phyloP scores from a whole-genome alignment of 2,113 vertebrate species.

The Holacanthus passer region DNA sequence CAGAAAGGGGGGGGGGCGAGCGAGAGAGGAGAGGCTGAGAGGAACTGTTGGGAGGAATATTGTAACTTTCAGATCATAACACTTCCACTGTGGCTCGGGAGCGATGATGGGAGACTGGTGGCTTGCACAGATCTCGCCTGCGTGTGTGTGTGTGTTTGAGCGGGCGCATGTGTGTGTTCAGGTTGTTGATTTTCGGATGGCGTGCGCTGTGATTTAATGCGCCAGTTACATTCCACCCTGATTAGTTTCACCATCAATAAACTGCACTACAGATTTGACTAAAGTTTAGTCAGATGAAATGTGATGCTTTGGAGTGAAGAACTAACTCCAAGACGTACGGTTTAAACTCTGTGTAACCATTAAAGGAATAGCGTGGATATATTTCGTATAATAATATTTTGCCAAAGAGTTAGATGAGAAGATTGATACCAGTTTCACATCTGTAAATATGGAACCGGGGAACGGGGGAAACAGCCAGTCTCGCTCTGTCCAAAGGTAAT shows the following conservation, averaged over 20 bases:
- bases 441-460: not conserved
- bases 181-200: conserved; percentile 37
- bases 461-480: not conserved
- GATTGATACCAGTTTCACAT: not conserved
- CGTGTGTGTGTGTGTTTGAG: not conserved
- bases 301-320: not conserved
- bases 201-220: conserved; percentile 38
- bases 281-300: conserved; percentile 2
- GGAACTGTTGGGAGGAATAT: conserved; percentile 61
- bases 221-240: conserved; percentile 34
- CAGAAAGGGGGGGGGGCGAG: conserved; percentile 51
- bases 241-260: conserved; percentile 54
- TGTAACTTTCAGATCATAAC: conserved; percentile 69
- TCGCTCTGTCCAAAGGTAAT: not conserved
- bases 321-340: not conserved
- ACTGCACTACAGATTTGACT: not conserved
- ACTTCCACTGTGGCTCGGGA: conserved; percentile 37
- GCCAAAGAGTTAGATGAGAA: conserved; percentile 1
- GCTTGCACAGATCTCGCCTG: conserved; percentile 10
- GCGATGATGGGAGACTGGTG: conserved; percentile 15
- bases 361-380: not conserved
- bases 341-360: not conserved
- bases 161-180: not conserved
- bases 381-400: not conserved
- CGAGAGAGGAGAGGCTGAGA: conserved; percentile 40